Base-by-base conservation (phyloP, 1,140 invertebrate genomes). In the Bombus turneri region DNA sequence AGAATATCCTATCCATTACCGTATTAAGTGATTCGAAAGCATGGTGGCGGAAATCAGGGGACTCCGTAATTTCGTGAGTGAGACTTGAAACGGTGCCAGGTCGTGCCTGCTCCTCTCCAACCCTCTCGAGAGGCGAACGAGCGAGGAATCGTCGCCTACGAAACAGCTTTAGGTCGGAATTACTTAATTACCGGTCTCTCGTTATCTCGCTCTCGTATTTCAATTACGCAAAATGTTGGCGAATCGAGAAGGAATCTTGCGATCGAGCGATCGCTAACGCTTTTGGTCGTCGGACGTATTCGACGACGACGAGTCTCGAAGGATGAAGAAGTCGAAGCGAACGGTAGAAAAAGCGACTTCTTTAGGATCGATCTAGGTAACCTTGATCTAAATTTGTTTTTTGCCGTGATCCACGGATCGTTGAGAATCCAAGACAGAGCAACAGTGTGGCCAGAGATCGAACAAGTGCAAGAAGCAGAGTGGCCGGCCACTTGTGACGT, bases 401-500 rank as follows among this genome's bases (percentile, higher is more conserved):
- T 83, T 64, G 37, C 81, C 72, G 82, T 68, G 81, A 90, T 90
- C 85, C 77, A 73, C 72, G 78, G 66, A 86, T 85, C 76, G 74
- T 76, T 39, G 86, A 66, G 39, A 72, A 74, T 87, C 88, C 71
- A 82, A 88, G 87, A 88, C 87, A 87, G 71, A 88, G 86, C 84
- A 87, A 88, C 87, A 88, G 86, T 88, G 87, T 83, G 88, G 88
- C 88, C 90, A 88, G 88, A 87, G 88, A 91, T 90, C 84, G 89
- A 64, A 91, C 92, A 92, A 93, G 92, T 92, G 91, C 89, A 93
- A 91, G 90, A 92, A 92, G 88, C 87, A 85, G 89, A 91, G 91
- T 92, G 89, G 88, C 83, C 82, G 80, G 86, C 87, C 91, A 94
- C 94, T 95, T 88, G 93, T 95, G 94, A 95, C 95, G 95, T 95